These are phyloP conservation scores for Bungarus multicinctus DNA, from an alignment of 2,113 vertebrate species.

Conservation along the genomic window DNA sequence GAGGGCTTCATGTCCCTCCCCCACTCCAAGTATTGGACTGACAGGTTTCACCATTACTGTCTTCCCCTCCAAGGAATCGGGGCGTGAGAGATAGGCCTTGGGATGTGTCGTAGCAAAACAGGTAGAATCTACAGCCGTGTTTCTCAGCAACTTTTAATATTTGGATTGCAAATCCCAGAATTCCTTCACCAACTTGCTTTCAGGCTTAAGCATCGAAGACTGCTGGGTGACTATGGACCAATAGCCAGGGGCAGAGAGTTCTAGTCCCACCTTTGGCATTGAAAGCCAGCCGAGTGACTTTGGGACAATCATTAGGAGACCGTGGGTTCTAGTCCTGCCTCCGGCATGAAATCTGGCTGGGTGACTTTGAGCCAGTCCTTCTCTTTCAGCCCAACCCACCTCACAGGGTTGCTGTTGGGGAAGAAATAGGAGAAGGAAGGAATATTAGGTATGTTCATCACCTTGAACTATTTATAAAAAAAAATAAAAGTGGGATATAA, in stretches of 20 bases:
- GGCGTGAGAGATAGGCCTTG: background rate
- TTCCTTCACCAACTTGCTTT: background rate
- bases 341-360: background rate
- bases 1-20: background rate
- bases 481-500: too few species aligned
- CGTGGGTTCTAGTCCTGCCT: too few species aligned
- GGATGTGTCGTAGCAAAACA: background rate
- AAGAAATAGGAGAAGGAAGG: background rate
- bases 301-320: too few species aligned
- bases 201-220: background rate
- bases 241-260: background rate
- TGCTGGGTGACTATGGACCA: background rate
- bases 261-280: background rate
- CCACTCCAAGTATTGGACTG: background rate
- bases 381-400: background rate
- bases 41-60: background rate
- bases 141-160: background rate
- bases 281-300: too few species aligned
- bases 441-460: too few species aligned
- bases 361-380: background rate
- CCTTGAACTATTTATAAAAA: background rate
- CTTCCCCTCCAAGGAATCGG: background rate
- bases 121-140: background rate
- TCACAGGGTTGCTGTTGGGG: background rate
- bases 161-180: background rate